A percentile compares a stretch with the other conserved stretches of the same genome.
phyloP scores from a whole-genome alignment of 2,797 vertebrate genomes.

The Lycodopsis pacificus region DNA sequence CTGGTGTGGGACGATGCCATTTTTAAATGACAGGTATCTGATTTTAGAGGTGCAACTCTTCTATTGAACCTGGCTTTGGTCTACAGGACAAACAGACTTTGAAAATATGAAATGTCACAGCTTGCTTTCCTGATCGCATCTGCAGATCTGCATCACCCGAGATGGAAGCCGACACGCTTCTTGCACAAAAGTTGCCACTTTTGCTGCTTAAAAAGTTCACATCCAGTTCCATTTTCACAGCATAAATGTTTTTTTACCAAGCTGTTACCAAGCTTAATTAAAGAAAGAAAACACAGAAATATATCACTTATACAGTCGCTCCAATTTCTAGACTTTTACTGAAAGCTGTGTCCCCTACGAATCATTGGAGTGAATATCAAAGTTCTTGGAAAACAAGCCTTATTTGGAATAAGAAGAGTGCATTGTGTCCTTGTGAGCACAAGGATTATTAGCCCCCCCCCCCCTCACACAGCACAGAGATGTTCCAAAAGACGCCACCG shows the following conservation, averaged over 20 bases:
- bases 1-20: background rate
- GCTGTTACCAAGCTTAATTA: background rate
- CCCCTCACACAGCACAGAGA: background rate
- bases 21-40: background rate
- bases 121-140: background rate
- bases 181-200: background rate
- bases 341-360: background rate
- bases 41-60: background rate
- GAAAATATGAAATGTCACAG: slow-evolving; percentile 7
- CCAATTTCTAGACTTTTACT: background rate
- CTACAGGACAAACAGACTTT: background rate
- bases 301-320: background rate
- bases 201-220: background rate
- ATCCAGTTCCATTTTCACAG: background rate
- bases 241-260: background rate
- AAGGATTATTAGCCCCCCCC: slow-evolving; percentile 54
- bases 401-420: slow-evolving; percentile 49
- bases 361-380: slow-evolving; percentile 22
- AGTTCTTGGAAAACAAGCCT: slow-evolving; percentile 21
- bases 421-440: slow-evolving; percentile 38
- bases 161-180: background rate
- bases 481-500: slow-evolving; percentile 50
- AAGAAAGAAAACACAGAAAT: background rate
- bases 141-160: background rate
- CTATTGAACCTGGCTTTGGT: background rate